Evolutionary conservation across 2,888 invertebrate genomes (phyloP).

Genomic region (Yponomeuta evonymella): DNA sequence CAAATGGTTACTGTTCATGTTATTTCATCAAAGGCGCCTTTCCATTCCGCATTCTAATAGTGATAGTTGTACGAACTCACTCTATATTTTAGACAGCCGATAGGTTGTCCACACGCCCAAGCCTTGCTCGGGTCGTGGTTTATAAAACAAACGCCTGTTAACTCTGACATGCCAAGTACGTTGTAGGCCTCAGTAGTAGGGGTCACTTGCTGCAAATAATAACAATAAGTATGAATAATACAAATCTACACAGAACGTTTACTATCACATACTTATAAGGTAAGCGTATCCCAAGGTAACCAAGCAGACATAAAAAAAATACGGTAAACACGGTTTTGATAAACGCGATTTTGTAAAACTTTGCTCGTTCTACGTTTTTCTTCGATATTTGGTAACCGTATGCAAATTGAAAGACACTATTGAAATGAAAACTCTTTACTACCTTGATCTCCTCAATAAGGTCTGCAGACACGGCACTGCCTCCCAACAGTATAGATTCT

Average conservation of each 20-base stretch:
- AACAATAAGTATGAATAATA: background rate
- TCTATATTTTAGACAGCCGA: slow-evolving; percentile 42
- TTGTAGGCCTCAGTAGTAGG: slow-evolving; percentile 41
- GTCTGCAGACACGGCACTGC: slow-evolving; percentile 43
- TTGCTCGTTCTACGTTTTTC: too few relatives aligned
- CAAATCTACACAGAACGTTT: too few relatives aligned
- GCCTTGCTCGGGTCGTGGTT: slow-evolving; percentile 28
- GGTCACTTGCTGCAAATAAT: slow-evolving; percentile 31
- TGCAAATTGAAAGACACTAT: too few relatives aligned
- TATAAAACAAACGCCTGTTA: slow-evolving; percentile 36
- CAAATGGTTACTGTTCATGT: background rate
- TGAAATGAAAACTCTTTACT: slow-evolving; percentile 10
- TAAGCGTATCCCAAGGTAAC: too few relatives aligned
- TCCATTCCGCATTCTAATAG: background rate
- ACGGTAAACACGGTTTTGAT: too few relatives aligned
- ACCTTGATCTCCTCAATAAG: slow-evolving; percentile 48
- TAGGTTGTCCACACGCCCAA: slow-evolving; percentile 39
- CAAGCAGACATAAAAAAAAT: too few relatives aligned
- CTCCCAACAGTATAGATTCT: slow-evolving; percentile 39
- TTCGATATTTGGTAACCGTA: too few relatives aligned
- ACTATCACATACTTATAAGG: too few relatives aligned
- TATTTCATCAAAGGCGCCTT: background rate
- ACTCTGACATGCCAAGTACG: slow-evolving; percentile 54
- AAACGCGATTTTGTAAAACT: too few relatives aligned
- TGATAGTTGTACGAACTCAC: slow-evolving; percentile 30